Base-by-base conservation (phyloP, 2,888 invertebrate genomes). In the Ectemnius lituratus region DNA sequence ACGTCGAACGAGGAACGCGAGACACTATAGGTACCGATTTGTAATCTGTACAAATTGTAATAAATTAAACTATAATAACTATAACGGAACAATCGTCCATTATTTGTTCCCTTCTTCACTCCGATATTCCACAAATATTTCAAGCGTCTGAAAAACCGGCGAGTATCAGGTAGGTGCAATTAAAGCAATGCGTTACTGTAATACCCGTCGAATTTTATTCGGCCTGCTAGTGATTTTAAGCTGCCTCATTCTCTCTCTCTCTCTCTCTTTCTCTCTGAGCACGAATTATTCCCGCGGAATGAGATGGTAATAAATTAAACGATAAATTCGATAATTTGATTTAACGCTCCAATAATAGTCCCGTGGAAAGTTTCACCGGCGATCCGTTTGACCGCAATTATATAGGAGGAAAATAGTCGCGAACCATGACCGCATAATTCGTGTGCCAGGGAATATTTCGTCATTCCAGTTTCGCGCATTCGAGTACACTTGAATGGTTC, bases 21-120 rank as follows among this genome's bases (percentile, higher is more conserved):
- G 80, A 78, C 73, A 78, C 66, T 60, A 84, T 84, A 83, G 78
- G 67, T 80, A 83, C 75, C 74, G 82, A 77, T 83, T 84, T 84
- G 82, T 83, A 83, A 83, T 82, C 84, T 84, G 84, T 83, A 84
- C 83, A 83, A 83, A 84, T 83, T 84, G 82, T 84, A 83, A 83
- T 83, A 83, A 83, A 83, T 78, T 84, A 84, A 37, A 37, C 78
- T 78, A 76, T 81, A 76, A 60, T 74, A 78, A 78, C 64, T 78
- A 73, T 73, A 75, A 27, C 67, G 69, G 59, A 56, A 67, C 2
- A 57, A 14, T 4, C 0, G 1, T 14, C 18, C 11, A 23, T 2
- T 37, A 47, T 46, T 6, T n/a, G n/a, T 13, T n/a, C 20, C 62
- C 61, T 45, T 0, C 5, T 37, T 37, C 8, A 37, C 37, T 8